A percentile compares a stretch with the other conserved stretches of the same genome.
Evolutionary conservation across 2,888 invertebrate species (phyloP).

Genomic region (Stegana nigrithorax): DNA sequence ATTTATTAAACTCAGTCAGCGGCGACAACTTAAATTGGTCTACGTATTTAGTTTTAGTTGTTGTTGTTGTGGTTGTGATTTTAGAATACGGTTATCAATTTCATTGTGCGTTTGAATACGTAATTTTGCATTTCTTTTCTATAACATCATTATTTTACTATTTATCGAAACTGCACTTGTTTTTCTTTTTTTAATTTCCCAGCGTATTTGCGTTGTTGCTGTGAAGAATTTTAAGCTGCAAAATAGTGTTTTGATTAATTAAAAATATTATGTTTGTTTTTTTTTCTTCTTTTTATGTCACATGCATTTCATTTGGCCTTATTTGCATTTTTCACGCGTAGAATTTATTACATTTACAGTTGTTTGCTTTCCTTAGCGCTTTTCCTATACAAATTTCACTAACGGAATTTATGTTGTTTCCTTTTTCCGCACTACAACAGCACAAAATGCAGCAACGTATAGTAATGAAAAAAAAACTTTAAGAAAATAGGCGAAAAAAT

Average conservation of each 20-base stretch:
- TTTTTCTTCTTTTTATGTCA: constrained; percentile 13
- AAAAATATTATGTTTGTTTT: neutral
- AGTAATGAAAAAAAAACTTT: constrained; percentile 30
- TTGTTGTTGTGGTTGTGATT: constrained; percentile 26
- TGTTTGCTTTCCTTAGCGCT: neutral
- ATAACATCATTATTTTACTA: too few species aligned
- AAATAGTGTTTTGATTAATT: neutral
- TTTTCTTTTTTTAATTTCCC: constrained; percentile 13
- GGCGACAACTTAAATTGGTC: too few species aligned
- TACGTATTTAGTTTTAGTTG: constrained; percentile 26
- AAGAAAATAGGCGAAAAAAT: constrained; percentile 1
- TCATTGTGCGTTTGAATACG: constrained; percentile 52
- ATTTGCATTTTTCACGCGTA: constrained; percentile 1
- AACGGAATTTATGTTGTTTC: constrained; percentile 17
- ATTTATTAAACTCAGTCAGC: too few species aligned
- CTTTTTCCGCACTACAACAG: constrained; percentile 19
- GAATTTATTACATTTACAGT: constrained; percentile 7
- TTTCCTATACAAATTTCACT: constrained; percentile 10
- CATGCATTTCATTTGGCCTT: constrained; percentile 11
- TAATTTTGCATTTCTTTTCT: constrained; percentile 32
- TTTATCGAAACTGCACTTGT: constrained; percentile 15
- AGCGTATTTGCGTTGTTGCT: neutral
- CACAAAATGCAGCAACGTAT: constrained; percentile 20
- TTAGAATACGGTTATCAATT: constrained; percentile 48
- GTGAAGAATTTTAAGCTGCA: neutral